phyloP scores from a whole-genome alignment of 2,797 vertebrate genomes.

The Eleutherodactylus coqui region DNA sequence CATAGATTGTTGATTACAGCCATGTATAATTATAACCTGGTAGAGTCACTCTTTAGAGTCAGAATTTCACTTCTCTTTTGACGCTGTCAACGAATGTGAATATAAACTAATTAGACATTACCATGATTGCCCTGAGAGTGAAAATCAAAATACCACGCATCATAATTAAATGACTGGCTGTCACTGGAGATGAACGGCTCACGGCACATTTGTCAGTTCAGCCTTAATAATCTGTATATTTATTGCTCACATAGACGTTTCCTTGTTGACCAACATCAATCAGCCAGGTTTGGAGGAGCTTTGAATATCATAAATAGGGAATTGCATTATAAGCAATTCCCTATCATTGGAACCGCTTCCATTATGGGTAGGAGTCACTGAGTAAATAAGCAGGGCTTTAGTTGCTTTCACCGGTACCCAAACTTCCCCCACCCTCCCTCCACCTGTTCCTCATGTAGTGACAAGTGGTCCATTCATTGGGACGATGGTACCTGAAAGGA shows the following conservation, averaged over 20 bases:
- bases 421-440: too few relatives aligned
- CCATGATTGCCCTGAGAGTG: conserved; percentile 24
- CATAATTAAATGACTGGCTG: conserved; percentile 1
- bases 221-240: not conserved
- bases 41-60: not conserved
- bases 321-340: not conserved
- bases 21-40: not conserved
- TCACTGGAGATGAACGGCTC: not conserved
- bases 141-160: not conserved
- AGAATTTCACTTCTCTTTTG: not conserved
- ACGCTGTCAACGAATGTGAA: not conserved
- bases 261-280: not conserved
- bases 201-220: not conserved
- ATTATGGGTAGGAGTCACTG: not conserved
- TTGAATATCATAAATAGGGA: not conserved
- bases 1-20: not conserved
- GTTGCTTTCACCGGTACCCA: too few relatives aligned
- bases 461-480: too few relatives aligned
- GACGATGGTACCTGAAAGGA: too few relatives aligned
- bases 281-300: not conserved
- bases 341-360: not conserved
- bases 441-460: too few relatives aligned
- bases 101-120: conserved; percentile 28
- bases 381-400: too few relatives aligned
- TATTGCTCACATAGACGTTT: not conserved